Evolutionary conservation across 2,113 vertebrate species (phyloP).

Genomic region (Dasyprocta punctata): DNA sequence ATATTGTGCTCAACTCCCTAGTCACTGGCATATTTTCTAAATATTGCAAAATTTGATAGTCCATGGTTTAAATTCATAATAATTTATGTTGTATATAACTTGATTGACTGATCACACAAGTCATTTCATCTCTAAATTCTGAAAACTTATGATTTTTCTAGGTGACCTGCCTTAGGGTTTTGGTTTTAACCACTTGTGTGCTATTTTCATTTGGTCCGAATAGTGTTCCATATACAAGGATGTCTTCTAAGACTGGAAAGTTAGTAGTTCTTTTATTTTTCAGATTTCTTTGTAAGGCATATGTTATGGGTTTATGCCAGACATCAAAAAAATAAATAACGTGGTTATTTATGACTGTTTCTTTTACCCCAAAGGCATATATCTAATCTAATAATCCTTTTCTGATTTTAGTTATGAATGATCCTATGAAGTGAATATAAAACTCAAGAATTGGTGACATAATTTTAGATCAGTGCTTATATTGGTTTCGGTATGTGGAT

Average conservation of each 20-base stretch:
- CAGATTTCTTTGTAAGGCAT: constrained; percentile 33
- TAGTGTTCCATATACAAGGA: constrained; percentile 50
- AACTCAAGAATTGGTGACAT: constrained; percentile 78
- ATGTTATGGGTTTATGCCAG: constrained; percentile 47
- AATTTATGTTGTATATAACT: constrained; percentile 55
- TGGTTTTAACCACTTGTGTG: constrained; percentile 6
- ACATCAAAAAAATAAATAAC: constrained; percentile 58
- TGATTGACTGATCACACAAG: constrained; percentile 67
- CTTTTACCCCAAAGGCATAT: constrained; percentile 71
- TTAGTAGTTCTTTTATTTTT: constrained; percentile 42
- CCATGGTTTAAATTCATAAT: constrained; percentile 74
- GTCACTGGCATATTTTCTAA: constrained; percentile 69
- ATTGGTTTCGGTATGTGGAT: constrained; percentile 49
- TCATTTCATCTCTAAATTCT: constrained; percentile 54
- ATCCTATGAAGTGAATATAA: constrained; percentile 73
- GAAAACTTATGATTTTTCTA: constrained; percentile 49
- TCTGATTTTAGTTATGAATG: constrained; percentile 61
- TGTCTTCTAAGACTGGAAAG: constrained; percentile 42
- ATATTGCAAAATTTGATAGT: constrained; percentile 75
- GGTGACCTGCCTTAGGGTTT: constrained; percentile 17
- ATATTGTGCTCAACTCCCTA: constrained; percentile 60
- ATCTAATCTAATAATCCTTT: not conserved
- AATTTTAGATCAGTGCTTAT: constrained; percentile 73
- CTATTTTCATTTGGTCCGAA: constrained; percentile 55
- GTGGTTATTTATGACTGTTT: constrained; percentile 58